A percentile compares a stretch with the other conserved stretches of the same genome.
These are phyloP conservation scores for Diuraphis noxia DNA, from an alignment of 1,140 invertebrate genomes.

Conservation along the genomic window DNA sequence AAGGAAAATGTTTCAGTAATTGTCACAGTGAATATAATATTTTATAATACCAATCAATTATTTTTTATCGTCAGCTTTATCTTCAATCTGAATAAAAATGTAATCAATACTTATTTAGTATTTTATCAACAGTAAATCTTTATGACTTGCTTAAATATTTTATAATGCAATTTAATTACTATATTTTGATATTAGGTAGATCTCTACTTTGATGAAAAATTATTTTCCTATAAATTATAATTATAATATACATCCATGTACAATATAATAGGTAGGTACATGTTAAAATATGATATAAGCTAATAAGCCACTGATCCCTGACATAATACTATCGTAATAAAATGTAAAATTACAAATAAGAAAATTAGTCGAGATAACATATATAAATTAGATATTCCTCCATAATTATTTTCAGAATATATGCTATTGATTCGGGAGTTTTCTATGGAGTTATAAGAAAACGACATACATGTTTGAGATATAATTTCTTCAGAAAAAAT, in stretches of 20 bases:
- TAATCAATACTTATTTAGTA: neutral
- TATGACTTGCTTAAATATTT: neutral
- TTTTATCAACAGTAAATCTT: neutral
- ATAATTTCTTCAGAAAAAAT: neutral
- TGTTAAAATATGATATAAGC: too few species aligned
- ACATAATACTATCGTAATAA: too few species aligned
- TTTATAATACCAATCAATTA: neutral
- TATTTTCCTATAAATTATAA: too few species aligned
- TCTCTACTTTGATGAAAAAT: neutral
- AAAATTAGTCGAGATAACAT: too few species aligned
- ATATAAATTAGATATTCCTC: too few species aligned
- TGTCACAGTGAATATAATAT: neutral
- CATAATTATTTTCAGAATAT: too few species aligned
- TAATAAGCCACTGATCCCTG: too few species aligned
- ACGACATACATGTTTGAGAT: neutral
- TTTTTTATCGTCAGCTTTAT: neutral
- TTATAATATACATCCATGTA: too few species aligned
- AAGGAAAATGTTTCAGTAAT: neutral
- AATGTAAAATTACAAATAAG: too few species aligned
- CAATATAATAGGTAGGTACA: too few species aligned
- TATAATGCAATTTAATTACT: neutral
- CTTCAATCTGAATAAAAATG: neutral
- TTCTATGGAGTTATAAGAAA: neutral
- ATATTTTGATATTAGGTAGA: neutral
- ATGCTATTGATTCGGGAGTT: neutral